Evolutionary conservation across 2,888 invertebrate genomes (phyloP).

Genomic region (Eulithis testata): DNA sequence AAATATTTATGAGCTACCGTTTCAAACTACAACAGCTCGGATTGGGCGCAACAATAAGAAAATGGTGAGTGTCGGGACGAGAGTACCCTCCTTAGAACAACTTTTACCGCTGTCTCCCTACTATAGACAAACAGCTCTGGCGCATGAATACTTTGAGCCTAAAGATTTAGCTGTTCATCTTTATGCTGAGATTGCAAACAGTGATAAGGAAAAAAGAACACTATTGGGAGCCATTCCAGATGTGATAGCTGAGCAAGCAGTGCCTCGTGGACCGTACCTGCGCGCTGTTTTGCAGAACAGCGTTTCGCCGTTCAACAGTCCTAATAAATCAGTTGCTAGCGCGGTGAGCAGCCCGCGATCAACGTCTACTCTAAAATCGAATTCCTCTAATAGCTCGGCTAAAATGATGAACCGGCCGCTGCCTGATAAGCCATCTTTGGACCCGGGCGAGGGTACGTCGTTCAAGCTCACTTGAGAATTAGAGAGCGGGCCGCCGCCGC

Average conservation of each 20-base stretch:
- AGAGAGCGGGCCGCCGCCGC: constrained; percentile 41
- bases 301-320: constrained; percentile 44
- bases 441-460: constrained; percentile 75
- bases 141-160: constrained; percentile 81
- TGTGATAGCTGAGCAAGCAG: constrained; percentile 68
- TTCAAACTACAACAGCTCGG: constrained; percentile 72
- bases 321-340: constrained; percentile 53
- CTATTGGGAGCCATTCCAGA: constrained; percentile 73
- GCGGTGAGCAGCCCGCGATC: constrained; percentile 49
- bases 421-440: constrained; percentile 85
- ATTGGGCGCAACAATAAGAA: constrained; percentile 71
- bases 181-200: constrained; percentile 86
- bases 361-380: constrained; percentile 62
- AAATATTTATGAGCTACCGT: constrained; percentile 87
- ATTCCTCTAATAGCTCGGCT: constrained; percentile 70
- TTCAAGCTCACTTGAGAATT: constrained; percentile 59
- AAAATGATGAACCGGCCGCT: constrained; percentile 89
- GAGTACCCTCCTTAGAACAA: constrained; percentile 85
- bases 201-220: constrained; percentile 64
- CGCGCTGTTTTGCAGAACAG: constrained; percentile 81
- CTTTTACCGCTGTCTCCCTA: constrained; percentile 79
- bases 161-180: constrained; percentile 83
- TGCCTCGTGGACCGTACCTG: constrained; percentile 85
- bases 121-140: constrained; percentile 70
- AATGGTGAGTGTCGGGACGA: constrained; percentile 84